Conservation (phyloP, 1,140 invertebrate species). For the Nasonia giraulti region DNA sequence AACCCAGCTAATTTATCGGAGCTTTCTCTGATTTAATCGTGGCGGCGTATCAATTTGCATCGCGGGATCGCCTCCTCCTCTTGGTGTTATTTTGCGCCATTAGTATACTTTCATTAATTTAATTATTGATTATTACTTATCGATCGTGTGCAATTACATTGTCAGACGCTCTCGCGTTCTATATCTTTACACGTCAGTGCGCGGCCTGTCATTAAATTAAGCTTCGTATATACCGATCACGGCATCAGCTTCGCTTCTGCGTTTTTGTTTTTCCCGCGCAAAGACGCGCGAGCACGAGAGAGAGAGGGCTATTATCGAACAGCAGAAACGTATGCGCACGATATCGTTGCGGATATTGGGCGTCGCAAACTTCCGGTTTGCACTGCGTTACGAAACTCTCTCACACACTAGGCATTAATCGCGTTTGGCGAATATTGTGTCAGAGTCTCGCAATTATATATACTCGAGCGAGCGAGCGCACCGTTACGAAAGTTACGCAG, state of each 20-base stretch:
- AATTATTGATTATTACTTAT: background rate
- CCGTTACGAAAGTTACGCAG: slow-evolving; percentile 35
- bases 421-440: slow-evolving; percentile 41
- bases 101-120: background rate
- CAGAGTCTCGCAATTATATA: slow-evolving; percentile 23
- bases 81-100: background rate
- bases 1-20: background rate
- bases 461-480: slow-evolving; percentile 9
- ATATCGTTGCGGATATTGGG: background rate
- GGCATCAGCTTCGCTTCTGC: background rate
- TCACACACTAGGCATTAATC: background rate
- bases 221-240: no score
- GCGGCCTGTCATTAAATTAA: no score
- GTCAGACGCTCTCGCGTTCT: no score
- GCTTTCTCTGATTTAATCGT: background rate
- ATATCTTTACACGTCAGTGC: background rate
- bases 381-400: slow-evolving; percentile 32
- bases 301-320: no score
- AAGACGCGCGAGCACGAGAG: no score
- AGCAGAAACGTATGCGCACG: no score
- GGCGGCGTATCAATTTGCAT: background rate
- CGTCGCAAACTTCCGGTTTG: slow-evolving; percentile 23
- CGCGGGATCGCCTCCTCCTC: background rate
- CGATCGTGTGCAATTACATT: background rate
- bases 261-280: no score